Evolutionary conservation across 35 echinoderm and acorn worm genomes (phyloP).

Genomic region (Ptychodera flava): DNA sequence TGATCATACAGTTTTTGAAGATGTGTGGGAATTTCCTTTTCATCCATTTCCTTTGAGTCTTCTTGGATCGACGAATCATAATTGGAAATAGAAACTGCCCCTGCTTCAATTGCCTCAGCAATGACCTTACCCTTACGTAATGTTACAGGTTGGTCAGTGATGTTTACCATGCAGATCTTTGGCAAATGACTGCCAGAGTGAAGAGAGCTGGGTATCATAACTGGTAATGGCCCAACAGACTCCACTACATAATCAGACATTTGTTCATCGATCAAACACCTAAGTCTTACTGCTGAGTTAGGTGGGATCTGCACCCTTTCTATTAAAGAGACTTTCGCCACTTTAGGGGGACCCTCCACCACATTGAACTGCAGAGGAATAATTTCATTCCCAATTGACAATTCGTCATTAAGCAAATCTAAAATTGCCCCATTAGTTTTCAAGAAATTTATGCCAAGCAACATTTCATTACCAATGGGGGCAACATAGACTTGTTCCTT

Average conservation of each 20-base stretch:
- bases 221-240: background rate
- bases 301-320: conserved; percentile 18
- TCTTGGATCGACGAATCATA: background rate
- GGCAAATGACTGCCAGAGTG: background rate
- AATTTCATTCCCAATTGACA: conserved; percentile 11
- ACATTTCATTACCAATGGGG: conserved; percentile 45
- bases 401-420: background rate
- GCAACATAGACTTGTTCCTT: conserved; percentile 29
- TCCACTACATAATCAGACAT: conserved; percentile 30
- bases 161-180: conserved; percentile 19
- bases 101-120: conserved; percentile 13
- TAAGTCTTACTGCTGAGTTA: conserved; percentile 17
- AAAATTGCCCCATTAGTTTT: background rate
- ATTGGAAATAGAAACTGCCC: background rate
- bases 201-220: conserved; percentile 9
- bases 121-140: background rate
- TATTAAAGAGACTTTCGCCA: conserved; percentile 5
- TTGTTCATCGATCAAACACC: conserved; percentile 10
- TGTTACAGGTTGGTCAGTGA: conserved; percentile 3
- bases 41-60: background rate
- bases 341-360: background rate
- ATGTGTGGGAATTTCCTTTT: background rate
- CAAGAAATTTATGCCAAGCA: conserved; percentile 38
- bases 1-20: background rate
- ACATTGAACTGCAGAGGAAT: conserved; percentile 12